These are phyloP conservation scores for Saguinus midas DNA, from an alignment of 2,113 vertebrate genomes.

Conservation along the genomic window DNA sequence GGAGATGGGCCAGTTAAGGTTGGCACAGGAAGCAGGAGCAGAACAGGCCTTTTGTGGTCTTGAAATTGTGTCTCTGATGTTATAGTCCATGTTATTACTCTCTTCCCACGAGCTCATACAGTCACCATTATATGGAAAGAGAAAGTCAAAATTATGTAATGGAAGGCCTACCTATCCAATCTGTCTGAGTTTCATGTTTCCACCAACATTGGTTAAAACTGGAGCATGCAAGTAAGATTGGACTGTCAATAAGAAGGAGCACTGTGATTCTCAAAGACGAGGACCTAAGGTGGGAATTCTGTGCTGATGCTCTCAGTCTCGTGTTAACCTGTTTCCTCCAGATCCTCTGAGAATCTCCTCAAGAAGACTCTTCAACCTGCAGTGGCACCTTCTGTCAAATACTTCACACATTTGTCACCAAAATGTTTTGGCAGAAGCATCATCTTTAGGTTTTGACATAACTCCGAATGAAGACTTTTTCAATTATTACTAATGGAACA, in stretches of 20 bases:
- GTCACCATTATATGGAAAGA: background rate
- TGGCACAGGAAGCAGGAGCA: background rate
- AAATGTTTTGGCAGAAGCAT: slow-evolving; percentile 89
- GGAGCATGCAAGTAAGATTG: background rate
- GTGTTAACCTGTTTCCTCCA: slow-evolving; percentile 43
- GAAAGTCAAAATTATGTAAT: background rate
- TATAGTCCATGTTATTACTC: background rate
- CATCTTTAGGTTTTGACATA: slow-evolving; percentile 88
- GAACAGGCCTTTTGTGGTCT: background rate
- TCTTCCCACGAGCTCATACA: background rate
- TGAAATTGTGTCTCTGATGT: background rate
- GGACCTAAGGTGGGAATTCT: background rate
- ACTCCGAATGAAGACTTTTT: slow-evolving; percentile 85
- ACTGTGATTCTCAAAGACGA: background rate
- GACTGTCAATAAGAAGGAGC: no score
- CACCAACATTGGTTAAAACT: background rate
- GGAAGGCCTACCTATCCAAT: background rate
- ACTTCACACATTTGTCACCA: slow-evolving; percentile 82
- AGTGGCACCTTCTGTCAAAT: slow-evolving; percentile 84
- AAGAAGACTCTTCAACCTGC: slow-evolving; percentile 76
- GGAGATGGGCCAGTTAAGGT: no score
- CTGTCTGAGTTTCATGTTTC: background rate
- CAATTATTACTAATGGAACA: slow-evolving; percentile 89
- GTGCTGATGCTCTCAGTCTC: background rate
- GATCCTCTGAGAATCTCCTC: slow-evolving; percentile 68